phyloP scores from a whole-genome alignment of 2,113 vertebrate genomes.

The Climacteris rufus region DNA sequence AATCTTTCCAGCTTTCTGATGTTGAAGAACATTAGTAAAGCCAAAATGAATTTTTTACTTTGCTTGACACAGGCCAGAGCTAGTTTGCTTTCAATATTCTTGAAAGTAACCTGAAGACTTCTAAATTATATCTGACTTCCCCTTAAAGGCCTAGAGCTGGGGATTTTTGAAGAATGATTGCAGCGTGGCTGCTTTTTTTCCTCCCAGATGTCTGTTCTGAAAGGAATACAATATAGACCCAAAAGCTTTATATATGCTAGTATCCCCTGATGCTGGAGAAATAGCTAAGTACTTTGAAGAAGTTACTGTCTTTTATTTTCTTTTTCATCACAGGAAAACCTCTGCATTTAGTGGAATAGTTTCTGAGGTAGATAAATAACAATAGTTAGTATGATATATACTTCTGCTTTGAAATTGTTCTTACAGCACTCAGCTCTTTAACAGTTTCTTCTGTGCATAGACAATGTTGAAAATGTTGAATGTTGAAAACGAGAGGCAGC shows the following conservation, averaged over 20 bases:
- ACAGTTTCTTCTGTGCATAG: not conserved
- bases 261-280: not conserved
- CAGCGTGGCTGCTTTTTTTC: not conserved
- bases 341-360: not conserved
- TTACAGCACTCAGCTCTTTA: not conserved
- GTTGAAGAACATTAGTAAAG: not conserved
- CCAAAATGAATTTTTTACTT: not conserved
- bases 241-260: not conserved
- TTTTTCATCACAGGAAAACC: not conserved
- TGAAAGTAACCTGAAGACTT: not conserved
- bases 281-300: not conserved
- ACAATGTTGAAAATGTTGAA: not conserved
- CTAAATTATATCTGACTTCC: not conserved
- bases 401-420: not conserved
- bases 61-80: not conserved
- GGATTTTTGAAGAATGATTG: not conserved
- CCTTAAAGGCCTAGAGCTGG: not conserved
- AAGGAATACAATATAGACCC: not conserved
- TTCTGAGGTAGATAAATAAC: slow-evolving; percentile 6
- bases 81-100: not conserved
- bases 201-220: not conserved
- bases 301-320: not conserved
- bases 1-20: not conserved
- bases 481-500: not conserved
- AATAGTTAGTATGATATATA: not conserved